Evolutionary conservation across 2,113 vertebrate genomes (phyloP).

Genomic region (Capreolus pygargus): DNA sequence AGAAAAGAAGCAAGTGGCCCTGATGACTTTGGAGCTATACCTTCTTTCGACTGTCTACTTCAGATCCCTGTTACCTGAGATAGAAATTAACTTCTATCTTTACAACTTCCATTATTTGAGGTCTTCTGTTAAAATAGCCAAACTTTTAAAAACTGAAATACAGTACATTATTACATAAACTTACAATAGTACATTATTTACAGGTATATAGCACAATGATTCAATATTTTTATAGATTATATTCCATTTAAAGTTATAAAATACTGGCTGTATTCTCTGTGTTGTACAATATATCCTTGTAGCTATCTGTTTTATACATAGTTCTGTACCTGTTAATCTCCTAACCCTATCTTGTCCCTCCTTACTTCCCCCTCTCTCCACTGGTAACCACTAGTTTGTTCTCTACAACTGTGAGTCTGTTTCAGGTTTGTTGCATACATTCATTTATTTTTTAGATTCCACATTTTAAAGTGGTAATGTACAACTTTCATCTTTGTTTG

Average conservation of each 20-base stretch:
- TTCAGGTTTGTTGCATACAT: background rate
- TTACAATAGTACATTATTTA: background rate
- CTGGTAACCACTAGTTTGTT: background rate
- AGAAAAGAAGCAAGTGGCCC: background rate
- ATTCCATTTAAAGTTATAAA: background rate
- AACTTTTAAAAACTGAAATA: background rate
- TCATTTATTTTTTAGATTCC: background rate
- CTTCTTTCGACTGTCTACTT: background rate
- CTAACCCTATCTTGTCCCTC: background rate
- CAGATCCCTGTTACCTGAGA: background rate
- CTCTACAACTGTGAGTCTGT: background rate
- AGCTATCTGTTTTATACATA: background rate
- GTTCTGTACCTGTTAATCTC: background rate
- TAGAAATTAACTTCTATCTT: background rate
- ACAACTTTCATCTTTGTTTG: background rate
- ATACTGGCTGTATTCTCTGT: background rate
- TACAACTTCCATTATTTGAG: background rate
- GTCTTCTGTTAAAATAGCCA: background rate
- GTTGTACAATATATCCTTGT: background rate
- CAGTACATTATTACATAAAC: background rate
- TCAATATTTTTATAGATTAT: background rate
- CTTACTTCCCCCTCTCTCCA: background rate
- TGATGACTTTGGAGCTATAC: background rate
- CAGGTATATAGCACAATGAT: background rate
- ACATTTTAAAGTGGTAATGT: background rate